These are phyloP conservation scores for Drosophila pectinifera DNA, from an alignment of 1,140 invertebrate species.

Conservation along the genomic window DNA sequence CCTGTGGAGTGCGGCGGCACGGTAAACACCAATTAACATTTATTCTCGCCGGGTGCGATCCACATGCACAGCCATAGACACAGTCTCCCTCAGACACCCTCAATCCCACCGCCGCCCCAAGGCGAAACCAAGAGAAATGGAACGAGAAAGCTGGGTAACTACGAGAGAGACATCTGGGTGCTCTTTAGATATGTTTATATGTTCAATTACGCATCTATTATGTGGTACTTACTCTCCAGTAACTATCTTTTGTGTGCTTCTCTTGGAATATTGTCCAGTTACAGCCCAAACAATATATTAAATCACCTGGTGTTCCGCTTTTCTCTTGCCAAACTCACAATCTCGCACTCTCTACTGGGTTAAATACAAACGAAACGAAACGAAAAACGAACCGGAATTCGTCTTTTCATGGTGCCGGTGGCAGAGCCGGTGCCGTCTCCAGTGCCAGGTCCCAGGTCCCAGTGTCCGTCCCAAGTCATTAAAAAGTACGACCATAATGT, in stretches of 20 bases:
- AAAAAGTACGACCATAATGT: constrained; percentile 33
- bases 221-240: too few species aligned
- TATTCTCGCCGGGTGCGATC: constrained; percentile 46
- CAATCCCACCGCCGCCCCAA: background rate
- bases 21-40: constrained; percentile 73
- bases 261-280: background rate
- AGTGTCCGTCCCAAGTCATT: constrained; percentile 21
- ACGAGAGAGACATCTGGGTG: background rate
- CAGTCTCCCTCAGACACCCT: background rate
- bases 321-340: constrained; percentile 13
- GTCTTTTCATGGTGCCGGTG: constrained; percentile 6
- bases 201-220: too few species aligned
- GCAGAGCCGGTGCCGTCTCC: background rate
- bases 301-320: background rate
- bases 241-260: too few species aligned
- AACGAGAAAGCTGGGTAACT: background rate
- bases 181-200: too few species aligned
- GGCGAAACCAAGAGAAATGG: constrained; percentile 5
- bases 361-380: constrained; percentile 10
- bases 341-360: background rate
- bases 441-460: background rate
- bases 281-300: too few species aligned
- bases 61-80: background rate
- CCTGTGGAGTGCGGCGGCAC: constrained; percentile 18
- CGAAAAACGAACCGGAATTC: constrained; percentile 25